These are phyloP conservation scores for Oligia latruncula DNA, from an alignment of 2,888 invertebrate genomes.

Conservation along the genomic window DNA sequence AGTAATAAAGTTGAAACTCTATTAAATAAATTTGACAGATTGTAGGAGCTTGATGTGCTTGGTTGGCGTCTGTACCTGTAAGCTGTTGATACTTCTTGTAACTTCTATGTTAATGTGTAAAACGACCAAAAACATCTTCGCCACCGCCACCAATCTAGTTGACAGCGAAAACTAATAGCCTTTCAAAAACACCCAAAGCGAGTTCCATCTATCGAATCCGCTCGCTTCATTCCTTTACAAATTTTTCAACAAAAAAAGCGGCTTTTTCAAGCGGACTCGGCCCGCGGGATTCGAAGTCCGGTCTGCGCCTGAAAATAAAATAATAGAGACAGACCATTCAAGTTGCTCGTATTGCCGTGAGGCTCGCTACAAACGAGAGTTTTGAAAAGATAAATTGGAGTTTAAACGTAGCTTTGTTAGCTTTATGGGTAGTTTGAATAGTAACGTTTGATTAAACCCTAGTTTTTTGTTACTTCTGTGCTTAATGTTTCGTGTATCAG, in stretches of 20 bases:
- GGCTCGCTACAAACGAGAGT: slow-evolving; percentile 16
- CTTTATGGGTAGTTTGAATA: slow-evolving; percentile 2
- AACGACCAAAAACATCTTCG: not conserved
- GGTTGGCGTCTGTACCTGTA: not conserved
- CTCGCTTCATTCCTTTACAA: slow-evolving; percentile 43
- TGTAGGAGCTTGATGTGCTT: too few relatives aligned
- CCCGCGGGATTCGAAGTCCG: slow-evolving; percentile 31
- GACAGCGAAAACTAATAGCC: slow-evolving; percentile 19
- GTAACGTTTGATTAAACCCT: not conserved
- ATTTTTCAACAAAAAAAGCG: slow-evolving; percentile 46
- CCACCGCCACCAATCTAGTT: not conserved
- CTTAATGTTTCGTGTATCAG: not conserved
- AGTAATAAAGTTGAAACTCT: too few relatives aligned
- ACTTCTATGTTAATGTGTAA: not conserved
- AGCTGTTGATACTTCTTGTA: not conserved
- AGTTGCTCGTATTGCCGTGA: slow-evolving; percentile 39
- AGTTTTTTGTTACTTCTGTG: not conserved
- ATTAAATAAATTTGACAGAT: too few relatives aligned
- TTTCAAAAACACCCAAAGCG: slow-evolving; percentile 33
- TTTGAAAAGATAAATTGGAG: slow-evolving; percentile 35
- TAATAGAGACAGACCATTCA: slow-evolving; percentile 50
- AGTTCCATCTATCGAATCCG: slow-evolving; percentile 27
- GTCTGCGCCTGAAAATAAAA: slow-evolving; percentile 56
- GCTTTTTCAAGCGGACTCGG: slow-evolving; percentile 35
- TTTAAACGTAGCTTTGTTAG: slow-evolving; percentile 28